Evolutionary conservation across 2,113 vertebrate genomes (phyloP).

Genomic region (Reinhardtius hippoglossoides): DNA sequence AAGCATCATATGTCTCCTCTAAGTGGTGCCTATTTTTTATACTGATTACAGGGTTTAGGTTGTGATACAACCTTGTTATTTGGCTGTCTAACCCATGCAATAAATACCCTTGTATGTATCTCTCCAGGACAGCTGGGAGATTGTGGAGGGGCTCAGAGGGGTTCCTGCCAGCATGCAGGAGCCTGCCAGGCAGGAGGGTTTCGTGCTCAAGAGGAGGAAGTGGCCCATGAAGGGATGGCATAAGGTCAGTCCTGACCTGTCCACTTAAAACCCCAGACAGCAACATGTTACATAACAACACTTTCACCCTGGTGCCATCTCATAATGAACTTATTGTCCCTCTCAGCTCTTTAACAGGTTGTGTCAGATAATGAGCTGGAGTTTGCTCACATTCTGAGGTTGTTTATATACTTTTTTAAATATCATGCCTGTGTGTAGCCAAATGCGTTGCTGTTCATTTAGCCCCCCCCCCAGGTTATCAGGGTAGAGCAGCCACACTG

Average conservation of each 20-base stretch:
- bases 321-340: not conserved
- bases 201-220: conserved; percentile 96
- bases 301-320: not conserved
- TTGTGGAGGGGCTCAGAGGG: conserved; percentile 91
- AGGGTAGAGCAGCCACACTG: too few species aligned
- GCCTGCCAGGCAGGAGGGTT: conserved; percentile 90
- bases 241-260: conserved; percentile 84
- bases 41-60: not conserved
- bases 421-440: not conserved
- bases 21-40: not conserved
- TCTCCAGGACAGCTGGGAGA: conserved; percentile 95
- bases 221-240: conserved; percentile 99
- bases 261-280: conserved; percentile 4
- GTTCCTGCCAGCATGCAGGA: conserved; percentile 86
- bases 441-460: too few species aligned
- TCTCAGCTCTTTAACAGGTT: not conserved
- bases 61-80: not conserved
- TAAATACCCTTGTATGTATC: conserved; percentile 7
- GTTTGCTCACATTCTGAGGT: too few species aligned
- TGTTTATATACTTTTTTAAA: not conserved
- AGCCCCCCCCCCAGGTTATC: too few species aligned
- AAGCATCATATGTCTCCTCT: too few species aligned
- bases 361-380: too few species aligned
- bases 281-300: not conserved
- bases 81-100: conserved; percentile 6